These are phyloP conservation scores for Recurvirostra avosetta DNA, from an alignment of 2,113 vertebrate species.

Conservation along the genomic window DNA sequence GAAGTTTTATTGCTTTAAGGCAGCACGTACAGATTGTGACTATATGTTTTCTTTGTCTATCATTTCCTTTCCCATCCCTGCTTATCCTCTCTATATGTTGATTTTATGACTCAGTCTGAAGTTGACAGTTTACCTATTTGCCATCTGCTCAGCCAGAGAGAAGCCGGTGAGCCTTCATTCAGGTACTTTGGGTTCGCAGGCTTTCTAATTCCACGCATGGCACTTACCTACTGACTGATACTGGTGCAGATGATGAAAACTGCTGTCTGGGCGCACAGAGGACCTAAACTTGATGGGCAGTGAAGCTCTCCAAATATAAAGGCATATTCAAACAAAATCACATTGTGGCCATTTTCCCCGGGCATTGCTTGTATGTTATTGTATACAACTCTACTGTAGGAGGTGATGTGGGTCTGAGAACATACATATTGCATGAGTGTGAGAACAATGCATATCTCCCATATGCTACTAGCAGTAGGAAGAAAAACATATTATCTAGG, in stretches of 20 bases:
- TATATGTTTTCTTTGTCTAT: not conserved
- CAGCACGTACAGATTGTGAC: not conserved
- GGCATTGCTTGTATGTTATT: not conserved
- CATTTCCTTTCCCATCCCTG: not conserved
- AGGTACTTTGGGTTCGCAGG: not conserved
- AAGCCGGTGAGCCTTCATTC: not conserved
- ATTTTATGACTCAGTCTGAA: conserved; percentile 14
- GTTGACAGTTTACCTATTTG: not conserved
- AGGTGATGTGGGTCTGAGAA: not conserved
- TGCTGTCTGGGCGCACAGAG: not conserved
- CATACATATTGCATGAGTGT: rapidly evolving
- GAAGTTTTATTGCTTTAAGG: not conserved
- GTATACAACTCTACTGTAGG: not conserved
- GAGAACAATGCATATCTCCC: not conserved
- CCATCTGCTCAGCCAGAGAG: not conserved
- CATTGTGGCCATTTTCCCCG: rapidly evolving
- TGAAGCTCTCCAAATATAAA: not conserved
- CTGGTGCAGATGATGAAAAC: not conserved
- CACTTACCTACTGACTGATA: not conserved
- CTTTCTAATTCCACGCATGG: not conserved
- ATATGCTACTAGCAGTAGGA: not conserved
- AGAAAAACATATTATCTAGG: not conserved
- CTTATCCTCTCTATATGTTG: not conserved
- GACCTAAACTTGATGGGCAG: not conserved
- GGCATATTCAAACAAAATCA: not conserved